Conservation (phyloP, 2,888 invertebrate species). For the Rhabditoides inermis region DNA sequence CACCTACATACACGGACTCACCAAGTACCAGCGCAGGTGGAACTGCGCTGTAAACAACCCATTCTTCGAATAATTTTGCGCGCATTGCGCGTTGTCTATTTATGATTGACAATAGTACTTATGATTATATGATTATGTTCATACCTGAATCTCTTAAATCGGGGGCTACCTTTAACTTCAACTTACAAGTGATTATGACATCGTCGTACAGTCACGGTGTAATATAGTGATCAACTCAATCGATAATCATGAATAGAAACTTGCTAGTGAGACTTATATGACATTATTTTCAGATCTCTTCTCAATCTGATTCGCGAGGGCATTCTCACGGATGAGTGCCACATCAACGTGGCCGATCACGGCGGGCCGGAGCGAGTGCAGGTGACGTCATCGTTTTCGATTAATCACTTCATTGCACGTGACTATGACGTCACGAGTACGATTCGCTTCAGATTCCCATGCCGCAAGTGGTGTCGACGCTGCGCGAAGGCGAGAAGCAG, state of each 20-base stretch:
- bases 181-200: conserved; percentile 18
- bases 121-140: too few relatives aligned
- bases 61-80: too few relatives aligned
- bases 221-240: conserved; percentile 25
- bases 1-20: too few relatives aligned
- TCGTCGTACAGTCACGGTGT: conserved; percentile 33
- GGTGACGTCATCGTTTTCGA: conserved; percentile 10
- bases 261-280: too few relatives aligned
- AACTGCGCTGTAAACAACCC: too few relatives aligned
- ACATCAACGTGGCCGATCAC: conserved; percentile 32
- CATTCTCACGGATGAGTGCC: conserved; percentile 36
- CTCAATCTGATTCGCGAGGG: conserved; percentile 33
- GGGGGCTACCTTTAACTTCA: conserved; percentile 2
- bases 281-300: too few relatives aligned
- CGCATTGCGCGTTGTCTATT: too few relatives aligned
- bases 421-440: too few relatives aligned
- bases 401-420: too few relatives aligned
- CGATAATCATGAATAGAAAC: conserved; percentile 34
- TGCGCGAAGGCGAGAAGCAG: conserved; percentile 19
- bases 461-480: conserved; percentile 30
- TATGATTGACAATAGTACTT: too few relatives aligned
- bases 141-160: not conserved
- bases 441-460: conserved; percentile 31
- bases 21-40: too few relatives aligned
- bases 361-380: conserved; percentile 36